A percentile compares a stretch with the other conserved stretches of the same genome.
These are phyloP conservation scores for Aphaenogaster ashmeadi DNA, from an alignment of 1,140 invertebrate species.

Conservation along the genomic window DNA sequence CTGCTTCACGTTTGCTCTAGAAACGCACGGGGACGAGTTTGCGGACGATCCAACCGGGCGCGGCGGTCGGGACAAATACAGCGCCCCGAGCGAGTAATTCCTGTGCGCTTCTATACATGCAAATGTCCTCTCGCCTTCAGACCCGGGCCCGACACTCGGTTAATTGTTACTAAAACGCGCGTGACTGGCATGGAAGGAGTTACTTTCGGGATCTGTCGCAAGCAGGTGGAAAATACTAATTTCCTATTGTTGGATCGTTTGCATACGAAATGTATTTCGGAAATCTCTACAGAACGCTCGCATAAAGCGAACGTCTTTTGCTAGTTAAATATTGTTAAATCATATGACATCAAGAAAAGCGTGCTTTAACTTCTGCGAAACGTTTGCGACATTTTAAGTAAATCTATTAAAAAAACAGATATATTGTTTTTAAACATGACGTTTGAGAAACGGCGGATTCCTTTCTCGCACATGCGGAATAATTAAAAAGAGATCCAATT, in stretches of 20 bases:
- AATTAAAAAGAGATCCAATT: not conserved
- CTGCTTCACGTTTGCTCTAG: conserved; percentile 61
- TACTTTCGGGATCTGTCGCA: conserved; percentile 35
- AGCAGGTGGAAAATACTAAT: conserved; percentile 38
- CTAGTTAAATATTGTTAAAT: not conserved
- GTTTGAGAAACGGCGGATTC: not conserved
- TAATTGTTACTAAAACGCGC: conserved; percentile 50
- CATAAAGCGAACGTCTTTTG: not conserved
- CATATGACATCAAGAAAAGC: not conserved
- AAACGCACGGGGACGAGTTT: conserved; percentile 64
- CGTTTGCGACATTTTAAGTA: not conserved
- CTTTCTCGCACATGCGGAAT: not conserved
- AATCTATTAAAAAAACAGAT: not conserved
- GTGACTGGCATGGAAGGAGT: conserved; percentile 27
- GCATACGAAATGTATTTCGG: not conserved
- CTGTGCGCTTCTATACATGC: conserved; percentile 48
- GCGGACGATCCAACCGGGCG: conserved; percentile 30
- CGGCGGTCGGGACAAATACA: conserved; percentile 41
- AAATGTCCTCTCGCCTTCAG: conserved; percentile 36
- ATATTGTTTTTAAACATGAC: not conserved
- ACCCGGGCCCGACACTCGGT: conserved; percentile 32
- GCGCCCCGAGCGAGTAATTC: conserved; percentile 40
- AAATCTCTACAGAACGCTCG: not conserved
- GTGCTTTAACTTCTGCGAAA: not conserved
- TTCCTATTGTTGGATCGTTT: conserved; percentile 11